Base-by-base conservation (phyloP, 2,888 invertebrate genomes). In the Hermaeophaga mercurialis region DNA sequence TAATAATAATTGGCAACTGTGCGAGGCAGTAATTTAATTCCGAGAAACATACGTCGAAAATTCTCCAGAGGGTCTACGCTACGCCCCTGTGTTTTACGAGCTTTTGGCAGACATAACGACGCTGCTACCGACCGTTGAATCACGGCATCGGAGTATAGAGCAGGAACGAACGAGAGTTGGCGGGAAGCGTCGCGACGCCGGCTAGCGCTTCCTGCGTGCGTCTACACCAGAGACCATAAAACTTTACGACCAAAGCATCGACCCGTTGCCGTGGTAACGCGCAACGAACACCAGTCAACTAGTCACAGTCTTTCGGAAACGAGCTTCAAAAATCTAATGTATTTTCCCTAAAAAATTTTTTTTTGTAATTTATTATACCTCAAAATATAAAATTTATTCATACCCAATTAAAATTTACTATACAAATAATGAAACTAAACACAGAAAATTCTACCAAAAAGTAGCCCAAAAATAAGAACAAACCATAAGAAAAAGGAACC, bases 161-260 rank as follows among this genome's bases (percentile, higher is more conserved):
- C 22, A 26, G 17, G 19, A 31, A 12, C 19, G 41, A 31, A 12
- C 19, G 41, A 31, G 12, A 24, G 38, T 19, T 41, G 24, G 45
- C 36, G 36, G 14, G 39, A 31, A 67, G 63, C 70, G 73, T 70
- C 73, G 74, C 70, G 74, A 70, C 73, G 74, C 70, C 71, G 66
- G 24, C 41, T 41, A 39, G 18, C 39, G 28, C 39, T 39, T 39
- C 70, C 67, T 74, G 73, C 73, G 72, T 73, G 71, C 72, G 71
- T 70, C 73, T 72, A 69, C 72, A 68, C 70, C 69, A 67, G 71
- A 70, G 73, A 70, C 75, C 75, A 77, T 78, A 78, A 78, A 78
- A 78, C 76, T 78, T 78, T 78, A 78, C 74, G 76, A 73, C 73
- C 74, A 73, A 75, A 62, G 73, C 77, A 77, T 78, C 77, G 78